These are phyloP conservation scores for Cyanoramphus novaezelandiae DNA, from an alignment of 2,113 vertebrate genomes.

Conservation along the genomic window DNA sequence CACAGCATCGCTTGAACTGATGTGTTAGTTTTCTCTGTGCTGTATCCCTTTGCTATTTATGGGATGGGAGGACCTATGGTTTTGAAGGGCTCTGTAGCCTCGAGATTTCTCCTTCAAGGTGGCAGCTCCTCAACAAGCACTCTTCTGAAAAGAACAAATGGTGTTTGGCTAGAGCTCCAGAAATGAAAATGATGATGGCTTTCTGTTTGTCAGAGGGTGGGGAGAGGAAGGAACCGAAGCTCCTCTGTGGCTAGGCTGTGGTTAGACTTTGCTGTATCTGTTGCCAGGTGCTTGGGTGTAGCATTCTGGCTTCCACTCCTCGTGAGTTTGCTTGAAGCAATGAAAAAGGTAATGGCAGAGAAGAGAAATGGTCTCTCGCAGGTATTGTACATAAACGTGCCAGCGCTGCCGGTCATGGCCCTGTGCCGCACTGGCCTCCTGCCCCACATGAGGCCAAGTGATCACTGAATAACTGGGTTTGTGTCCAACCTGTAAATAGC, in stretches of 20 bases:
- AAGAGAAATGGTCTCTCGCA: not conserved
- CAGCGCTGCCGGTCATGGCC: not conserved
- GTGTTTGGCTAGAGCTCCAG: not conserved
- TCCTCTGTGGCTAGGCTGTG: not conserved
- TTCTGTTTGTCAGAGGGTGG: not conserved
- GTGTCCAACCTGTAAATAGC: not conserved
- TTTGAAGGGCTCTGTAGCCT: not conserved
- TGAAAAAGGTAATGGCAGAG: not conserved
- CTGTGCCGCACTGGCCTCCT: accelerated
- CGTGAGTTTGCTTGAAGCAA: not conserved
- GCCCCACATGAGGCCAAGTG: not conserved
- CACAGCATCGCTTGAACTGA: not conserved
- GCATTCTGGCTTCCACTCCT: not conserved
- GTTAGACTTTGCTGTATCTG: not conserved
- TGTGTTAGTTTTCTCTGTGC: not conserved
- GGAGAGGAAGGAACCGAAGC: not conserved
- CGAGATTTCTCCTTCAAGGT: not conserved
- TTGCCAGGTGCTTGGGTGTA: not conserved
- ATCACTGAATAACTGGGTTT: not conserved
- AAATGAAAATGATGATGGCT: not conserved
- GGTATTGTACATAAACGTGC: accelerated
- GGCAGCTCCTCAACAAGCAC: not conserved
- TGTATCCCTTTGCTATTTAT: not conserved
- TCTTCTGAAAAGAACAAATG: not conserved
- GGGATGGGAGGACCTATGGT: not conserved